A percentile compares a stretch with the other conserved stretches of the same genome.
Conservation (phyloP, 23 tunicate species). For the Ciona savignyi region DNA sequence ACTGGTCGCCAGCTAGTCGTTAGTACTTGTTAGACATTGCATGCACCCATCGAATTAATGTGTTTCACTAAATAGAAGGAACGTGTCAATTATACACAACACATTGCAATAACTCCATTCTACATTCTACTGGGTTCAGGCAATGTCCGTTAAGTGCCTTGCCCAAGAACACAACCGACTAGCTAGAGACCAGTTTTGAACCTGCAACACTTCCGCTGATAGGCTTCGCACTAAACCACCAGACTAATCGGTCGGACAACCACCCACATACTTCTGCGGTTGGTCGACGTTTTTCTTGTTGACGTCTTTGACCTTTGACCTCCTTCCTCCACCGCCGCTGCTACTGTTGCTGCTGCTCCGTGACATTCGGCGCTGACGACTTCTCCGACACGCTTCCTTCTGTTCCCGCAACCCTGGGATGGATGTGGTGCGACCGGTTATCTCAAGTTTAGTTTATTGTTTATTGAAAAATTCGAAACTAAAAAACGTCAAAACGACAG, state of each 20-base stretch:
- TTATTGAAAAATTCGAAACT: too few species aligned
- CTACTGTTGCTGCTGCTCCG: slow-evolving; percentile 89
- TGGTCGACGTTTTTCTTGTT: slow-evolving; percentile 10
- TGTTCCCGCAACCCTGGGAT: neutral
- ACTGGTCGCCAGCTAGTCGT: neutral
- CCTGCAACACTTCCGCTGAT: too few species aligned
- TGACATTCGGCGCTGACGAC: slow-evolving; percentile 27
- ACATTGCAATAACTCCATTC: too few species aligned
- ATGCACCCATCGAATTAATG: neutral
- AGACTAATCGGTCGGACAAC: neutral
- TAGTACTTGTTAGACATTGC: neutral
- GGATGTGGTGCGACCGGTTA: too few species aligned
- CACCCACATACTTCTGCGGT: neutral
- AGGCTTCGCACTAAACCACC: too few species aligned
- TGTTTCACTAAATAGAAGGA: too few species aligned
- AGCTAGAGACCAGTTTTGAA: too few species aligned
- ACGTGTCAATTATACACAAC: too few species aligned
- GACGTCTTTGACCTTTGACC: slow-evolving; percentile 26
- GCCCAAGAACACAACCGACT: neutral
- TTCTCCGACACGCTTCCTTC: slow-evolving; percentile 3
- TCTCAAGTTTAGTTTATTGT: too few species aligned
- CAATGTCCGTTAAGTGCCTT: neutral
- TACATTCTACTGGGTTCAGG: too few species aligned
- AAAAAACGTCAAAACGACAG: too few species aligned
- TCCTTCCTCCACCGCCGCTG: slow-evolving; percentile 42